These are phyloP conservation scores for Lissocephala sabroskyi DNA, from an alignment of 2,888 invertebrate genomes.

Conservation along the genomic window DNA sequence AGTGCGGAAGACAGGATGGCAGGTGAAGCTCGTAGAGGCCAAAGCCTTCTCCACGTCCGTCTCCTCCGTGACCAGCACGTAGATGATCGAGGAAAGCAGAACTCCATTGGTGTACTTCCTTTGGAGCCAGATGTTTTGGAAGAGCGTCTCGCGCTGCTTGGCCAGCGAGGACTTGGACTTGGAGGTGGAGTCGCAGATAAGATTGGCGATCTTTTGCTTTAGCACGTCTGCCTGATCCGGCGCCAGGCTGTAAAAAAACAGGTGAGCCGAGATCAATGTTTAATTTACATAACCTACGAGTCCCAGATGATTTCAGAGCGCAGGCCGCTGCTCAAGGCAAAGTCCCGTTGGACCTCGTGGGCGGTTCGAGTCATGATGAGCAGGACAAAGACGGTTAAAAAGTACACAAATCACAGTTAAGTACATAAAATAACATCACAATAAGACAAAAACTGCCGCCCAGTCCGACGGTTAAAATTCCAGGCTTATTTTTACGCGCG, in stretches of 20 bases:
- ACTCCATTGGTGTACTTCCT: constrained; percentile 54
- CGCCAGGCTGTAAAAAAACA: no score
- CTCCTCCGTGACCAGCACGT: constrained; percentile 50
- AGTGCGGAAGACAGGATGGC: constrained; percentile 61
- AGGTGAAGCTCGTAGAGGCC: constrained; percentile 36
- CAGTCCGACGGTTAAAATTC: no score
- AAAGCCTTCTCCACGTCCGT: constrained; percentile 22
- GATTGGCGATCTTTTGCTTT: constrained; percentile 32
- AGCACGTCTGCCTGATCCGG: constrained; percentile 38
- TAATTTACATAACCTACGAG: constrained; percentile 41
- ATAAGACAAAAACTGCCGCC: no score
- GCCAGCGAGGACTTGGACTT: constrained; percentile 13
- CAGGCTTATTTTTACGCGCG: no score
- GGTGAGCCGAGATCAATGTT: no score
- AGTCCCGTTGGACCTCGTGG: constrained; percentile 58
- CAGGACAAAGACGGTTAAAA: neutral
- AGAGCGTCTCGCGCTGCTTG: constrained; percentile 36
- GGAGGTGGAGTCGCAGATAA: constrained; percentile 18
- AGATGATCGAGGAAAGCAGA: constrained; percentile 56
- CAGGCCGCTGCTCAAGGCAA: constrained; percentile 48
- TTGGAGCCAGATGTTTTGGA: constrained; percentile 55
- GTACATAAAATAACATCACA: no score
- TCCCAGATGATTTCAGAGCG: constrained; percentile 61
- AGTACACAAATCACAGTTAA: neutral
- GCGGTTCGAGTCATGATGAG: constrained; percentile 37